Conservation (phyloP, 2,888 invertebrate species). For the Leucania comma region DNA sequence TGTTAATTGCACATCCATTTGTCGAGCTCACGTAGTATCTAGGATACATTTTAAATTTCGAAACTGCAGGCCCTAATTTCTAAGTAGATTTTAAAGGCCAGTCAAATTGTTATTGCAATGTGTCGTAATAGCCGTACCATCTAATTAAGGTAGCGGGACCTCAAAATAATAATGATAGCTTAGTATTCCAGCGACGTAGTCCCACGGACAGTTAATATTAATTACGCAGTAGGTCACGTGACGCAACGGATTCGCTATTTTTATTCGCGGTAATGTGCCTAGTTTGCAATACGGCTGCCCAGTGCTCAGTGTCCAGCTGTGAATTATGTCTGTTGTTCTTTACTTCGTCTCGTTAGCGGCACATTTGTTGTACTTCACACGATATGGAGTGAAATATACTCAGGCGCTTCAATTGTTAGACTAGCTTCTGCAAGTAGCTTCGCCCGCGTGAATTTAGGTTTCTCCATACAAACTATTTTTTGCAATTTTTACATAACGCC, state of each 20-base stretch:
- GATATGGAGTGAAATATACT: neutral
- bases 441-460: no score
- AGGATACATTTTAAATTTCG: no score
- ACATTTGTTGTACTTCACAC: constrained; percentile 7
- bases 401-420: no score
- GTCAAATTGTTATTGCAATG: neutral
- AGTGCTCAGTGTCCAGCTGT: constrained; percentile 6
- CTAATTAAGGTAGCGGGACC: constrained; percentile 6
- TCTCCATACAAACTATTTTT: no score
- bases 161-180: constrained; percentile 17
- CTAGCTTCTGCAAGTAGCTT: no score
- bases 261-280: constrained; percentile 36
- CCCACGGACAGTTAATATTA: constrained; percentile 26
- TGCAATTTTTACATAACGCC: no score
- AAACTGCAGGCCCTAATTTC: no score
- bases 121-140: constrained; percentile 10
- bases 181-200: constrained; percentile 34
- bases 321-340: constrained; percentile 31
- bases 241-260: constrained; percentile 61
- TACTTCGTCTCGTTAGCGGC: constrained; percentile 6
- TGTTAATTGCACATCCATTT: no score
- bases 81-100: neutral
- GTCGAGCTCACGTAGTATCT: no score
- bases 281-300: constrained; percentile 23
- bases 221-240: constrained; percentile 69